Base-by-base conservation (phyloP, 2,888 invertebrate species). In the Ichneumoninae sp. region DNA sequence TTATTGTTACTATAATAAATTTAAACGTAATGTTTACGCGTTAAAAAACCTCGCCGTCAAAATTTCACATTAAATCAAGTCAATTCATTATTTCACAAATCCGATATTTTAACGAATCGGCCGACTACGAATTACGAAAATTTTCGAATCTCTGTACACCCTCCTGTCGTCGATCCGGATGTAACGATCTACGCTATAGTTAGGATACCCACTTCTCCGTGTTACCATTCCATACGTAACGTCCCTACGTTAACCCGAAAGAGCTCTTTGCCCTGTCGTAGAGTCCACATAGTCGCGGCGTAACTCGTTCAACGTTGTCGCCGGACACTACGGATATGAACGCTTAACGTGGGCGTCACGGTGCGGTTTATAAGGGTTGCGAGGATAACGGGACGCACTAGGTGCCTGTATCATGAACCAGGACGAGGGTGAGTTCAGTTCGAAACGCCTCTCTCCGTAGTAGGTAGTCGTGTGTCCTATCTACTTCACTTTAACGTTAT, bases 311-410 rank as follows among this genome's bases (percentile, higher is more conserved):
- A 54, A 71, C 78, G 76, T 52, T 83, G 83, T 83, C 83, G 83
- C 86, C 77, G 81, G 65, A 79, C 83, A 83, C 74, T 77, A 10
- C 57, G 85, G 65, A 85, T 88, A 85, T 88, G 44, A 86, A 85
- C 86, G 85, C 85, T 83, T 82, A 83, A 66, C 52, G 76, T 16
- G 76, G 7, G 22, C 52, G 76, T 76, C 76, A 54, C 66, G 76
- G 54, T 40, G 52, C 57, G 76, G 65, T 66, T 66, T 78, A 85
- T 77, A 85, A 83, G 81, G 63, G 76, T 52, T 60, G 78, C 19
- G 76, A 71, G 85, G 85, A 81, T 85, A 87, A 85, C 85, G 85
- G 83, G 19, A 16, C 79, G 79, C 81, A 87, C 89, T 86, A 86
- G 75, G 81, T 81, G 66, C 30, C 75, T 36, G 36, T 66, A 52